A percentile compares a stretch with the other conserved stretches of the same genome.
These are phyloP conservation scores for Synanthedon tipuliformis DNA, from an alignment of 2,888 invertebrate species.

Conservation along the genomic window DNA sequence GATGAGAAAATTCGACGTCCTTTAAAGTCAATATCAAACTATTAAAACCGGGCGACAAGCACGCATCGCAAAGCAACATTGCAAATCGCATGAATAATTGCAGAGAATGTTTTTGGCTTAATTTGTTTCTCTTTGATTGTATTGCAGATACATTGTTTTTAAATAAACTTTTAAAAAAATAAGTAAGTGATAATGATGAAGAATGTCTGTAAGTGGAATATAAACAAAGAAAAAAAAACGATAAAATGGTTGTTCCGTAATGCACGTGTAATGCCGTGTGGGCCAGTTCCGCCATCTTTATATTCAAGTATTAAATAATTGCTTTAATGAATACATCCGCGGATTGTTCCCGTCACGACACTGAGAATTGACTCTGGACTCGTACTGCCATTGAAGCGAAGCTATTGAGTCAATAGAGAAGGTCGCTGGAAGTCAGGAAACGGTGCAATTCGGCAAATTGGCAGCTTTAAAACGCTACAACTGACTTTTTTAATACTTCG, in stretches of 20 bases:
- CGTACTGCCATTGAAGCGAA: conserved; percentile 1
- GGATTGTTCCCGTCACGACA: conserved; percentile 37
- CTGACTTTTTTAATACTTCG: too few relatives aligned
- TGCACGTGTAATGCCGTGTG: conserved; percentile 18
- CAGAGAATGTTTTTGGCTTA: too few relatives aligned
- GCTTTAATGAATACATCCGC: conserved; percentile 41
- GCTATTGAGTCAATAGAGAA: conserved; percentile 4
- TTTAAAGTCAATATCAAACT: too few relatives aligned
- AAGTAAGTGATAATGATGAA: too few relatives aligned
- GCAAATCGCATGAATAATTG: too few relatives aligned
- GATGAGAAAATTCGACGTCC: too few relatives aligned
- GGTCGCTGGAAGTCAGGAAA: conserved; percentile 1
- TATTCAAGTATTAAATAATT: conserved; percentile 47
- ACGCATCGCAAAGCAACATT: too few relatives aligned
- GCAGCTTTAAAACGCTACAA: not conserved
- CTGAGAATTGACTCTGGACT: conserved; percentile 16
- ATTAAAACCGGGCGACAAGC: too few relatives aligned
- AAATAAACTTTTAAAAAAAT: too few relatives aligned
- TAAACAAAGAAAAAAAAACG: conserved; percentile 1
- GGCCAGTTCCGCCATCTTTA: conserved; percentile 40
- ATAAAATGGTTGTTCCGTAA: conserved; percentile 14
- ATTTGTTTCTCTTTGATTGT: too few relatives aligned
- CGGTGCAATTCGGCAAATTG: not conserved
- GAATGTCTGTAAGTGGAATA: too few relatives aligned
- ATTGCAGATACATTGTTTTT: too few relatives aligned